These are phyloP conservation scores for Ivindomyrus marchei DNA, from an alignment of 2,113 vertebrate species.

Conservation along the genomic window DNA sequence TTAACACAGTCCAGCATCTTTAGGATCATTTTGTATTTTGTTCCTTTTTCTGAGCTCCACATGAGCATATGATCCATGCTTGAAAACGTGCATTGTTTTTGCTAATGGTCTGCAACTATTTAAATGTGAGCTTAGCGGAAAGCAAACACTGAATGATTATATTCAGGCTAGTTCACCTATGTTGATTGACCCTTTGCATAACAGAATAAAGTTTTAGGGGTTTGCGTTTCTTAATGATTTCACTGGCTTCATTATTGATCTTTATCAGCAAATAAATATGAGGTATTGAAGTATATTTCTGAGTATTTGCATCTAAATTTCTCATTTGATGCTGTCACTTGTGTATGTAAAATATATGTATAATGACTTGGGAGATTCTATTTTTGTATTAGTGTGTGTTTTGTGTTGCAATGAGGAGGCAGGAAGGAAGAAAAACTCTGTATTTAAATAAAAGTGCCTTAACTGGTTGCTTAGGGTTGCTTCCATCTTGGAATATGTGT, in stretches of 20 bases:
- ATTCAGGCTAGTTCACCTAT: neutral
- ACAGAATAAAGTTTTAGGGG: neutral
- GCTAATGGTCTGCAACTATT: neutral
- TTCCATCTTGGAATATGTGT: neutral
- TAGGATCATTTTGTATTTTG: neutral
- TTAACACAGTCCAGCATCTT: neutral
- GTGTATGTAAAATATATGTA: neutral
- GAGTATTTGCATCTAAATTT: neutral
- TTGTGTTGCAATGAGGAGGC: neutral
- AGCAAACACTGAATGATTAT: neutral
- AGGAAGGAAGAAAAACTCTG: neutral
- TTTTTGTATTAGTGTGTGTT: neutral
- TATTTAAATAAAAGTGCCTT: neutral
- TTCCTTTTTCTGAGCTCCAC: neutral
- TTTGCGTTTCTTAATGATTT: neutral
- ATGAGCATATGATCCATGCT: neutral
- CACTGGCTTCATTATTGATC: neutral
- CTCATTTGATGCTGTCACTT: neutral
- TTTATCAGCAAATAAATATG: neutral
- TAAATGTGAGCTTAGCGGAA: neutral
- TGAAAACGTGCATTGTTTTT: neutral
- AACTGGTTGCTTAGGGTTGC: neutral
- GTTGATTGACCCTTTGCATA: neutral
- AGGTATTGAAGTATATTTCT: neutral
- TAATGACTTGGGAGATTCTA: neutral